Conservation (phyloP, 2,888 invertebrate genomes). For the Synanthedon vespiformis region DNA sequence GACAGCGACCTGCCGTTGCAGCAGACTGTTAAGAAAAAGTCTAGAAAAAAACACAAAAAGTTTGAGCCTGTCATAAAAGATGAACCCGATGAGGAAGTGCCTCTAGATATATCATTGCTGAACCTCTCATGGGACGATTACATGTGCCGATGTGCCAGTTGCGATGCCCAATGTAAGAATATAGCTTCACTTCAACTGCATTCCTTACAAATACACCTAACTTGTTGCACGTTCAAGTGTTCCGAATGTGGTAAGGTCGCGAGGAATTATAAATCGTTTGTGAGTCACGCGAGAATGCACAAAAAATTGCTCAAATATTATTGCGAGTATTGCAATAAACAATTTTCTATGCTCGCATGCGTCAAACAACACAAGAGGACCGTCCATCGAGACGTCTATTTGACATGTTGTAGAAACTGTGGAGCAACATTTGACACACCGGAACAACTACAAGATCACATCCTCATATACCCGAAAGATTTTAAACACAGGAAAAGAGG, state of each 20-base stretch:
- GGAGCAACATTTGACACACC: constrained; percentile 36
- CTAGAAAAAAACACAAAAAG: constrained; percentile 20
- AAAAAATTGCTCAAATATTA: constrained; percentile 40
- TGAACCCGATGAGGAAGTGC: neutral
- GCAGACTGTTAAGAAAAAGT: constrained; percentile 26
- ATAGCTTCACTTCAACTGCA: constrained; percentile 45
- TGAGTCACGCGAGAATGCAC: constrained; percentile 45
- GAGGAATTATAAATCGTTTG: constrained; percentile 33
- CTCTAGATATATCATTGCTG: constrained; percentile 14
- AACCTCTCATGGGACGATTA: constrained; percentile 46
- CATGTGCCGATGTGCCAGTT: constrained; percentile 46
- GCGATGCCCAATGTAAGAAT: constrained; percentile 53
- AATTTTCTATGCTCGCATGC: constrained; percentile 25
- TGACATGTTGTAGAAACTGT: constrained; percentile 39
- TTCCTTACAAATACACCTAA: constrained; percentile 45
- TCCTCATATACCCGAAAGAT: constrained; percentile 31
- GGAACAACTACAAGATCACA: constrained; percentile 43
- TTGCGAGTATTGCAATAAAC: constrained; percentile 50
- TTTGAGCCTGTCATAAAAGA: neutral
- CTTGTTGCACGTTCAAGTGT: constrained; percentile 52
- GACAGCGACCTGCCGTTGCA: constrained; percentile 47
- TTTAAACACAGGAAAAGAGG: constrained; percentile 22
- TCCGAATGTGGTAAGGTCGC: constrained; percentile 43
- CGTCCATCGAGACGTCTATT: constrained; percentile 20
- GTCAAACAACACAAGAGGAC: constrained; percentile 36